Percentiles rank a stretch among this genome's conserved stretches.
Evolutionary conservation across 2,113 vertebrate genomes (phyloP).

Genomic region (Pollachius pollachius): DNA sequence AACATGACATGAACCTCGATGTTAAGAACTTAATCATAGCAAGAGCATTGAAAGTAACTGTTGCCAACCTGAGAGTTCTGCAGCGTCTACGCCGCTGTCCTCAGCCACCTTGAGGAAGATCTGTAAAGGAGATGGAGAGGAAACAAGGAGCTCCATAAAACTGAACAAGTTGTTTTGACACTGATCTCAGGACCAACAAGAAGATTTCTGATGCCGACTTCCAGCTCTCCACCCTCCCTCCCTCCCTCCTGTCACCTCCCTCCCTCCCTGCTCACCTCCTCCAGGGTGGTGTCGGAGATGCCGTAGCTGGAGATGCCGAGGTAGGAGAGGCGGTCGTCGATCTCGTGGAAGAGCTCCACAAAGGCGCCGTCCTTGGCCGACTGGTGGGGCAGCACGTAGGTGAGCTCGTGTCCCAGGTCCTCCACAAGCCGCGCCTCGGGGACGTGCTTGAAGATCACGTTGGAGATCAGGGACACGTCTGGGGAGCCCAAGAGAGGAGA

Average conservation of each 20-base stretch:
- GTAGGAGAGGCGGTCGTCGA: conserved; percentile 92
- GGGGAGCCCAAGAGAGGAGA: conserved; percentile 7
- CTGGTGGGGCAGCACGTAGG: conserved; percentile 90
- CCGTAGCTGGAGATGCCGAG: conserved; percentile 96
- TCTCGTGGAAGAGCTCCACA: conserved; percentile 96
- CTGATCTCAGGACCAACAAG: no score
- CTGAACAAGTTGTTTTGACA: neutral
- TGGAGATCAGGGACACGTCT: conserved; percentile 97
- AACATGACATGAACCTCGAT: neutral
- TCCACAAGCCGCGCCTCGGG: conserved; percentile 90
- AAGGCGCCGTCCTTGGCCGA: conserved; percentile 94
- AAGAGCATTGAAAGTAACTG: no score
- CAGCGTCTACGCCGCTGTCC: conserved; percentile 90
- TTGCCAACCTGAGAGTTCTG: conserved; percentile 87
- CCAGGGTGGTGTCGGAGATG: conserved; percentile 95
- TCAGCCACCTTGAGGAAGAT: conserved; percentile 98
- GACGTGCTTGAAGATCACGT: conserved; percentile 93
- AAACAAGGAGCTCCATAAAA: neutral
- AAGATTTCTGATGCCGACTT: no score
- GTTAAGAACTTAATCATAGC: no score
- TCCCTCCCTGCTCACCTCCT: conserved; percentile 78
- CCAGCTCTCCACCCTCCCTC: no score
- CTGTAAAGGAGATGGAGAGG: conserved; percentile 59
- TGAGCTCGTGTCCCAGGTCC: conserved; percentile 94
- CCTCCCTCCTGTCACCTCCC: no score